phyloP scores from a whole-genome alignment of 1,140 invertebrate species.

The Macrobrachium rosenbergii region DNA sequence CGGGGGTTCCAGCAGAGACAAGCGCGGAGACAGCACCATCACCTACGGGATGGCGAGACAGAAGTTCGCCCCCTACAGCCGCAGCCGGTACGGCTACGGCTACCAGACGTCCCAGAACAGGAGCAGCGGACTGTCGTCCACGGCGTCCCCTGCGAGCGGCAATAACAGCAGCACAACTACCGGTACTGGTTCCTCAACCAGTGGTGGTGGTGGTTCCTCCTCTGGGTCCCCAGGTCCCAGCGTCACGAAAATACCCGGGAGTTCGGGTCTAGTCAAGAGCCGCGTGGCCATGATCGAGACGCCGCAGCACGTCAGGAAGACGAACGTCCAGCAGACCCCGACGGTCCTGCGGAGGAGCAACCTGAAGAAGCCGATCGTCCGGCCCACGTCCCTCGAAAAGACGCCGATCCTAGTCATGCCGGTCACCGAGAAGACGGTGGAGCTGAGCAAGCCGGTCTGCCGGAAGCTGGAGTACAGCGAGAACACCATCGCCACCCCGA shows the following conservation, averaged over 20 bases:
- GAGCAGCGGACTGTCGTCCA: background rate
- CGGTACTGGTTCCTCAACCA: too few species aligned
- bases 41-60: slow-evolving; percentile 63
- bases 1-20: slow-evolving; percentile 44
- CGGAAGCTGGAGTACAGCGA: slow-evolving; percentile 63
- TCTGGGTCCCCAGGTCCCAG: background rate
- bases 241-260: slow-evolving; percentile 28
- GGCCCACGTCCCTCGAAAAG: slow-evolving; percentile 64
- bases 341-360: slow-evolving; percentile 7
- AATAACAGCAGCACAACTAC: background rate
- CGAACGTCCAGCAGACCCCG: slow-evolving; percentile 36
- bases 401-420: slow-evolving; percentile 64
- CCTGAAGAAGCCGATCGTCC: slow-evolving; percentile 43
- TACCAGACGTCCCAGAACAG: background rate
- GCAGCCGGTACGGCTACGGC: slow-evolving; percentile 47
- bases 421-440: slow-evolving; percentile 53
- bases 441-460: slow-evolving; percentile 61
- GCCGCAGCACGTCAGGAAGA: background rate
- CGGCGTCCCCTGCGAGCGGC: background rate
- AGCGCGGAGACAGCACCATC: slow-evolving; percentile 49
- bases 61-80: slow-evolving; percentile 62
- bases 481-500: background rate
- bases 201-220: too few species aligned
- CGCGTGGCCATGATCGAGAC: slow-evolving; percentile 52
- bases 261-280: slow-evolving; percentile 44